Percentiles rank a stretch among this genome's conserved stretches.
These are phyloP conservation scores for Carabus problematicus DNA, from an alignment of 2,888 invertebrate species.

Conservation along the genomic window DNA sequence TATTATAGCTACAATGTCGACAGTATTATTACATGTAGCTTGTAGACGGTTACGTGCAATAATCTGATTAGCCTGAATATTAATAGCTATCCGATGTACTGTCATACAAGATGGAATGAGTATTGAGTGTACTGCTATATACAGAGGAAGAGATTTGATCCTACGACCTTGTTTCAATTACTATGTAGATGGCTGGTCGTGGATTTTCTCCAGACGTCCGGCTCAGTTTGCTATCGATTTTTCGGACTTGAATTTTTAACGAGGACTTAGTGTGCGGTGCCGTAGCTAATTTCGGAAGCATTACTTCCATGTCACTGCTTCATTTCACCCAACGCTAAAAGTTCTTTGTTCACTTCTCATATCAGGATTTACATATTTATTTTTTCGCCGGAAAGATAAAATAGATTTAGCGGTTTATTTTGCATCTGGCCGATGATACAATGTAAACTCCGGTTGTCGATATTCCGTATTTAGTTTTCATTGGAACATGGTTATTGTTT, in stretches of 20 bases:
- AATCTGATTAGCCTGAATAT: no score
- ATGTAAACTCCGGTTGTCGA: neutral
- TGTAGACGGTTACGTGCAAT: no score
- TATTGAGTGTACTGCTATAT: no score
- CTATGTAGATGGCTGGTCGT: conserved; percentile 18
- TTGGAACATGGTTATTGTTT: no score
- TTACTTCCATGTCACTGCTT: conserved; percentile 29
- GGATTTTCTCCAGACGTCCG: conserved; percentile 6
- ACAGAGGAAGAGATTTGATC: no score
- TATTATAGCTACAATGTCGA: no score
- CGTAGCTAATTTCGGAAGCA: conserved; percentile 23
- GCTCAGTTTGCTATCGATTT: conserved; percentile 13
- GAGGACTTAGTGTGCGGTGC: conserved; percentile 10
- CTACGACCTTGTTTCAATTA: conserved; percentile 20
- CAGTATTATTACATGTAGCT: no score
- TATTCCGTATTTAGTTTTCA: neutral
- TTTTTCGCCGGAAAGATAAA: conserved; percentile 12
- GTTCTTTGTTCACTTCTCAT: no score
- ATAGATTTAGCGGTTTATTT: conserved; percentile 21
- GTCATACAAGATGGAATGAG: no score
- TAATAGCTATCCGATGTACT: no score
- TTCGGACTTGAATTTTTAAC: conserved; percentile 31
- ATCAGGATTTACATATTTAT: conserved; percentile 33
- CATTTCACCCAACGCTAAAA: conserved; percentile 11
- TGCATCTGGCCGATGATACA: neutral